Percentiles rank a stretch among this genome's conserved stretches.
These are phyloP conservation scores for Garra rufa DNA, from an alignment of 2,113 vertebrate genomes.

Conservation along the genomic window DNA sequence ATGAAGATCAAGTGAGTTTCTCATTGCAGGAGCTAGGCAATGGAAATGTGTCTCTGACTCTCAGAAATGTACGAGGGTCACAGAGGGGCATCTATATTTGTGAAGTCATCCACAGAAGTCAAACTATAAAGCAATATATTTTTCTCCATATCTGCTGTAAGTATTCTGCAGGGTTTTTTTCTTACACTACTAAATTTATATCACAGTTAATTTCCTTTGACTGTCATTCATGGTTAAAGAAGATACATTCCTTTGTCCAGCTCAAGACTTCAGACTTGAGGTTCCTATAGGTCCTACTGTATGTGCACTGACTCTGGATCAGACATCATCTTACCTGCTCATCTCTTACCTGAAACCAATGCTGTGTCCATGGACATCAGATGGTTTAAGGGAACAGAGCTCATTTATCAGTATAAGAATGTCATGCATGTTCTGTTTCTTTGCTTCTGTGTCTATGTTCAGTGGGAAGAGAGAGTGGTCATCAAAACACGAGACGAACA, in stretches of 20 bases:
- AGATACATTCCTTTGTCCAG: neutral
- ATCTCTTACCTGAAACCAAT: conserved; percentile 1
- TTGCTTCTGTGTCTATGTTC: no score
- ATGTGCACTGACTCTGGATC: neutral
- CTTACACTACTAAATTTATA: no score
- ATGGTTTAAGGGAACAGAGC: neutral
- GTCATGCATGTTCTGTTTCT: no score
- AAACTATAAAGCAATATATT: neutral
- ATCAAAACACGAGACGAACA: no score
- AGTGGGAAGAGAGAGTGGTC: no score
- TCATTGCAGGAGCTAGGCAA: conserved; percentile 25
- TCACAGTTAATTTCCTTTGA: no score
- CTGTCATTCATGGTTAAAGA: no score
- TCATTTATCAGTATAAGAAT: neutral
- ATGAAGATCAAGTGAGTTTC: conserved; percentile 19
- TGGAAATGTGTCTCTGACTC: conserved; percentile 55
- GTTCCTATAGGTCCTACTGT: neutral
- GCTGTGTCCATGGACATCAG: neutral
- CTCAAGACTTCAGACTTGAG: neutral
- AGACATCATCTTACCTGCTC: neutral
- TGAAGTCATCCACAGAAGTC: neutral
- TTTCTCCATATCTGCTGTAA: neutral
- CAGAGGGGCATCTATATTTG: neutral
- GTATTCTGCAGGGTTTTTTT: neutral
- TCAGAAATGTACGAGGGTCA: conserved; percentile 15